Percentiles rank a stretch among this genome's conserved stretches.
phyloP scores from a whole-genome alignment of 2,797 vertebrate species.

The Serranus cabrilla region DNA sequence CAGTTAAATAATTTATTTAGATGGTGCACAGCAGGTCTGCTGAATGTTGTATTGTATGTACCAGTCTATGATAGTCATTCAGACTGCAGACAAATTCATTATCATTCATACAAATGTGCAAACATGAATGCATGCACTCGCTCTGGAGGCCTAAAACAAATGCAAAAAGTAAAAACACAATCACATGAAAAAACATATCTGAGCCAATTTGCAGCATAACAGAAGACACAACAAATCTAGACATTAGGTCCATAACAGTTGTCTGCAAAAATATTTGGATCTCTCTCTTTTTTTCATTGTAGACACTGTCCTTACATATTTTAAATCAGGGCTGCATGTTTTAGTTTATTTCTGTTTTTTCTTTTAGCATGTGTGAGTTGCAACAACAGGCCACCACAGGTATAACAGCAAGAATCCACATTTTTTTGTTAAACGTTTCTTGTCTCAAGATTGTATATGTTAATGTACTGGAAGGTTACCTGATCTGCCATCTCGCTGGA shows the following conservation, averaged over 20 bases:
- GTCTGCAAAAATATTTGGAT: background rate
- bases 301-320: too few relatives aligned
- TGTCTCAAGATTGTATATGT: background rate
- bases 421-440: background rate
- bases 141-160: background rate
- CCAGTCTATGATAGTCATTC: background rate
- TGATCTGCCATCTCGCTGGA: constrained; percentile 96
- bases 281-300: background rate
- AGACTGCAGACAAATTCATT: constrained; percentile 12
- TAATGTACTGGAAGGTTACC: constrained; percentile 80
- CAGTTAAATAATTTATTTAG: constrained; percentile 40
- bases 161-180: background rate
- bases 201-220: background rate
- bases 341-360: too few relatives aligned
- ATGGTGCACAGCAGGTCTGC: constrained; percentile 27
- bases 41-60: constrained; percentile 14
- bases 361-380: background rate
- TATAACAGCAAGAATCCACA: background rate
- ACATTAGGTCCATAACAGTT: background rate
- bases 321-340: background rate
- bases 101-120: background rate
- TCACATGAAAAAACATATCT: background rate
- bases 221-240: background rate
- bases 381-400: background rate
- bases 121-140: background rate